A percentile compares a stretch with the other conserved stretches of the same genome.
phyloP scores from a whole-genome alignment of 2,888 invertebrate genomes.

The Branchipolynoe longqiensis region DNA sequence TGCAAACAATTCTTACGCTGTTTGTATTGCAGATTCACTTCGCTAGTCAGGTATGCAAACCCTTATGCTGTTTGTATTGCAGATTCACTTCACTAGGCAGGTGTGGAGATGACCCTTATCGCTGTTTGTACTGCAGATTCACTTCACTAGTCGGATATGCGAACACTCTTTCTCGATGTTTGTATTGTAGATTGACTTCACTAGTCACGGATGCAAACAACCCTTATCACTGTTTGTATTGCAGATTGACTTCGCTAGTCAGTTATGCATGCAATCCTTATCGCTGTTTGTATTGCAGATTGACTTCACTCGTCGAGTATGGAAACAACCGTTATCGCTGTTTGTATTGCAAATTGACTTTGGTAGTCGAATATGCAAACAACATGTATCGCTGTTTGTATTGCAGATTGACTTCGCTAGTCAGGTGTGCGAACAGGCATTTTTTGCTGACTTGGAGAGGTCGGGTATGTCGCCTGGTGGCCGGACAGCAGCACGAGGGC shows the following conservation, averaged over 20 bases:
- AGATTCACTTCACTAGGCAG: too few species aligned
- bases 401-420: conserved; percentile 96
- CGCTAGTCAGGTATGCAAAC: too few species aligned
- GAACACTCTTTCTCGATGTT: too few species aligned
- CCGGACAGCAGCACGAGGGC: conserved; percentile 73
- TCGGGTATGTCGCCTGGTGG: conserved; percentile 80
- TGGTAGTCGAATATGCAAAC: neutral
- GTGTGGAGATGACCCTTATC: too few species aligned
- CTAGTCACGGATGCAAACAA: neutral
- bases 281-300: neutral
- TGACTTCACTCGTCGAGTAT: neutral
- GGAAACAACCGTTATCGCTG: neutral
- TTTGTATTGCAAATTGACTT: neutral
- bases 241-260: too few species aligned
- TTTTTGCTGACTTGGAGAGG: conserved; percentile 94
- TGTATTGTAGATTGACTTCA: neutral
- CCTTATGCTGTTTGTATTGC: too few species aligned
- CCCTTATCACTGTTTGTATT: too few species aligned
- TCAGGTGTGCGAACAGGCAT: conserved; percentile 95
- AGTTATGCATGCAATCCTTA: neutral
- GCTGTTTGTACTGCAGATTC: too few species aligned
- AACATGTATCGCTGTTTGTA: conserved; percentile 14
- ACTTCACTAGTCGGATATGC: too few species aligned
- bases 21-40: too few species aligned
- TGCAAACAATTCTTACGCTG: too few species aligned